Evolutionary conservation across 2,888 invertebrate genomes (phyloP), one percentile per base, ranked within the genome.

Genomic region (Eurytoma adleriae): DNA sequence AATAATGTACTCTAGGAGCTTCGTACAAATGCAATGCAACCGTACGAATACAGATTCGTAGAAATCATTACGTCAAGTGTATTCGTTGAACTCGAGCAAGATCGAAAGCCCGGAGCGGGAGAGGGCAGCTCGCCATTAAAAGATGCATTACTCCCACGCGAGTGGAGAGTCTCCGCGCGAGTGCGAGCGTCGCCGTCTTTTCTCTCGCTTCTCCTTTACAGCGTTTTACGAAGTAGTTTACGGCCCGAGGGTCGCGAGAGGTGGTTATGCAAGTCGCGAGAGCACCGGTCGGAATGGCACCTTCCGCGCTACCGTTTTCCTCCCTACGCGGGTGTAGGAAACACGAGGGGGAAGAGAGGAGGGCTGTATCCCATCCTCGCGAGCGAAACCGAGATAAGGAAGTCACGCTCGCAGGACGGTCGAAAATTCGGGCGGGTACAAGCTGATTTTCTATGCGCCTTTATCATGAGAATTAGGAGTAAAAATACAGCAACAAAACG

Each of bases 141-240:
- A 62, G 62, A 30, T 57, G 72, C 76, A 76, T 80, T 77, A 77
- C 68, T 80, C 72, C 64, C 52, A 52, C 56, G 50, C 62, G 72
- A 68, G 67, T 68, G 76, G 24, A 71, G 75, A 76, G 76, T 75
- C 40, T 40, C 66, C 75, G 71, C 71, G 76, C 75, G 67, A 80
- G 79, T 71, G 75, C 73, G 52, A 64, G 59, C 71, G 24, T 7
- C 57, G 50, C 66, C 78, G 59, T 52, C 30, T 61, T 18, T 16
- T 66, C 14, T 59, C 56, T 57, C 66, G 27, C 54, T 40, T 20
- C 64, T 70, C 74, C 62, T 79, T 64, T 75, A 66, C 18, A 40
- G 67, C 67, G 71, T 67, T 76, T 75, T 69, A 77, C 68, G 77
- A 72, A 80, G 72, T 57, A 76, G 76, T 80, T 80, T 80, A 77